phyloP scores from a whole-genome alignment of 1,140 invertebrate species.

The Habropoda laboriosa region DNA sequence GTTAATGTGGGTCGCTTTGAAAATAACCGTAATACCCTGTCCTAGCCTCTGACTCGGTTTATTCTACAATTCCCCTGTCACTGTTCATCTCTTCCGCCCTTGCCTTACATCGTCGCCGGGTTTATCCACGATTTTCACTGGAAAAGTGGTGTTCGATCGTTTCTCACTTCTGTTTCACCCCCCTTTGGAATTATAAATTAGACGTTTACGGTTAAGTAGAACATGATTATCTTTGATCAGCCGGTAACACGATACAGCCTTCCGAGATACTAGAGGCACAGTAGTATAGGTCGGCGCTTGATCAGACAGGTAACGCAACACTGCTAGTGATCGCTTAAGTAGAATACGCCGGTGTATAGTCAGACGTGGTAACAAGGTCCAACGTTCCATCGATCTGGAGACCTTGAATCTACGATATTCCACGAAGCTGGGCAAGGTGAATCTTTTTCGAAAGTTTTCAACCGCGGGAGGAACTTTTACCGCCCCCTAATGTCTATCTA shows the following conservation, averaged over 20 bases:
- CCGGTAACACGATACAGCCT: no score
- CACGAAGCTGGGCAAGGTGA: background rate
- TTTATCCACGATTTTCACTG: no score
- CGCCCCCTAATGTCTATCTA: background rate
- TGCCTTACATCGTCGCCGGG: no score
- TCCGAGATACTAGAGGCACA: background rate
- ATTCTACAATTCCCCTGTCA: background rate
- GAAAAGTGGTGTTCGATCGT: no score
- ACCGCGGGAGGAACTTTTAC: background rate
- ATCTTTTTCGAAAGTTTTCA: background rate
- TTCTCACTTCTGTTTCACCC: no score
- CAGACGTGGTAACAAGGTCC: background rate
- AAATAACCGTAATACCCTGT: conserved; percentile 29
- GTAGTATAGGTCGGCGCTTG: background rate
- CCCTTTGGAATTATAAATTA: background rate
- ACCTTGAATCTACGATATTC: background rate
- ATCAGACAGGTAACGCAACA: no score
- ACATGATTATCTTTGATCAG: background rate
- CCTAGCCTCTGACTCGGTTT: no score
- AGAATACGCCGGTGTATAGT: background rate
- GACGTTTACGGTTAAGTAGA: background rate
- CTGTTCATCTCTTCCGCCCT: no score
- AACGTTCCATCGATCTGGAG: background rate
- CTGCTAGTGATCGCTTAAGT: no score
- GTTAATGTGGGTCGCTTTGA: conserved; percentile 39